Evolutionary conservation across 2,113 vertebrate genomes (phyloP), one percentile per base, ranked within the genome.

Genomic region (Chaetura pelagica): DNA sequence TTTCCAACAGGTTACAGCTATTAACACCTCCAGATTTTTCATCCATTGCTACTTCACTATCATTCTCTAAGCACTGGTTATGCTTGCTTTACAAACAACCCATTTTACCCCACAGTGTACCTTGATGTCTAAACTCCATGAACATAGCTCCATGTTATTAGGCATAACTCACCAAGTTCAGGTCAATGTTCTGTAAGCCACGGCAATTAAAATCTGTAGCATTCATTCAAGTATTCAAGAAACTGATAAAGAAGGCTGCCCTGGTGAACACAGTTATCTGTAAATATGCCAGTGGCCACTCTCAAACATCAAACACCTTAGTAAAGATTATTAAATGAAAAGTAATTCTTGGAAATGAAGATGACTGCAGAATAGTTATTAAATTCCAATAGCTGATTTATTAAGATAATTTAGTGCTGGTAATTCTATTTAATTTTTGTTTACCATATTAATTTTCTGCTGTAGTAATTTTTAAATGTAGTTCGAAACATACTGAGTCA

Each of bases 121-220:
- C 26, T 15, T 75, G 19, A 83, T 51, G 69, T 82, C 87, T 91
- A 92, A 89, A 83, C 92, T 79, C 92, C 42, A 89, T 22, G 79
- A 61, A 42, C 34, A 69, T 22, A 58, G 87, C 55, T 52, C 72
- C 71, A 38, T 30, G 38, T 49, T 63, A 15, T 63, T 58, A 91
- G 57, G 48, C 35, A 51, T 49, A 51, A 63, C 23, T 64, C 55
- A 34, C 29, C 35, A 58, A 12, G 4, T 29, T 29, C 54, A 81
- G 16, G 12, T 22, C 73, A 57, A 15, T 22, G 52, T 9, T 66
- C 66, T 62, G 14, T 6, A 55, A 81, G 23, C 8, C 44, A 51
- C 0, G 1, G 35, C 59, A 27, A 35, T 51, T 42, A 69, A 68
- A 73, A 64, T 55, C 34, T 69, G 15, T 1, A 84, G 38, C 29